phyloP scores from a whole-genome alignment of 2,113 vertebrate genomes.

The Oryzias melastigma region DNA sequence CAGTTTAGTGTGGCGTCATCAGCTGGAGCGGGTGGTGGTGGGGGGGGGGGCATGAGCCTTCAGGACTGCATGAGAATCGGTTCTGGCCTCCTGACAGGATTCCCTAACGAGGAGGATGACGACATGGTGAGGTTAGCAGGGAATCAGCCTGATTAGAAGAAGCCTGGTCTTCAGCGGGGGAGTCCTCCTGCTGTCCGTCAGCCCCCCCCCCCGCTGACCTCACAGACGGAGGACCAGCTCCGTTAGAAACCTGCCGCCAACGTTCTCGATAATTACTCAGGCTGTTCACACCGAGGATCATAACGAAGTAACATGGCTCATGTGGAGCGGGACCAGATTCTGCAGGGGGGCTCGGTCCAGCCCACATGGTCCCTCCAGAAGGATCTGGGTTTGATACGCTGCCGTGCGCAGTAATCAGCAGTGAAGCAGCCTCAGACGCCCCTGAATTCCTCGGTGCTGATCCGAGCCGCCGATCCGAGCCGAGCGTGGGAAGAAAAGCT shows the following conservation, averaged over 20 bases:
- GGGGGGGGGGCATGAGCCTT: conserved; percentile 52
- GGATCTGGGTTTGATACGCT: conserved; percentile 11
- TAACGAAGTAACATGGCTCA: no score
- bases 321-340: no score
- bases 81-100: conserved; percentile 60
- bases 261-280: no score
- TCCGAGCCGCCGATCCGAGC: conserved; percentile 45
- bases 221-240: no score
- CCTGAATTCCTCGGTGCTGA: conserved; percentile 15
- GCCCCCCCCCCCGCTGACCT: no score
- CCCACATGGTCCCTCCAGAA: conserved; percentile 30
- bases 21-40: conserved; percentile 13
- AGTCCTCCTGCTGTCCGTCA: conserved; percentile 21
- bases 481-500: conserved; percentile 27
- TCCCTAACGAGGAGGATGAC: conserved; percentile 74
- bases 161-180: conserved; percentile 55
- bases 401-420: conserved; percentile 28
- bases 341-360: conserved; percentile 16
- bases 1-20: conserved; percentile 4
- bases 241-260: conserved; percentile 48
- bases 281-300: no score
- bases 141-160: conserved; percentile 69
- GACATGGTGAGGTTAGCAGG: conserved; percentile 68
- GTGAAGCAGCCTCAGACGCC: conserved; percentile 2
- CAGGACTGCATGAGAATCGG: conserved; percentile 62